Base-by-base conservation (phyloP, 2,888 invertebrate genomes). In the Lottia gigantea region DNA sequence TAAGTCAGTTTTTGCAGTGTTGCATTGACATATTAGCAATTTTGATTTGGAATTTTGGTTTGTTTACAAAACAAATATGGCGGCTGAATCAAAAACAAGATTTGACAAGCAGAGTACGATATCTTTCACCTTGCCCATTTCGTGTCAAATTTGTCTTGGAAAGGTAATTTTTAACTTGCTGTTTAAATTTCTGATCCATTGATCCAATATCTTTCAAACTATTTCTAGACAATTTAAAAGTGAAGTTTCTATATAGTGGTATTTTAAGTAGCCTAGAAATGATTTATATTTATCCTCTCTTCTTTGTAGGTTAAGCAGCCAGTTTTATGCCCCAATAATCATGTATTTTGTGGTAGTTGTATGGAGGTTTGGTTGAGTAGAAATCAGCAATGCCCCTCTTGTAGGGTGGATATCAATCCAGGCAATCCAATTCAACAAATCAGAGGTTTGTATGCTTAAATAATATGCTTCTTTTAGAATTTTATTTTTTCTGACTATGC, bases 71-170 rank as follows among this genome's bases (percentile, higher is more conserved):
- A 62, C 46, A 45, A 66, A 61, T 25, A 84, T 84, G 84, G 82
- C 83, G 82, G 78, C 80, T 46, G 80, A 79, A 64, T 73, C 73
- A 68, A 80, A 78, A 71, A 75, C 81, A 78, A 80, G 78, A 81
- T 71, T 71, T 66, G 79, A 80, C 82, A 82, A 78, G 81, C 74
- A 75, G 26, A 72, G 74, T 62, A 79, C 83, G 49, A 76, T 85
- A 47, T 78, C 85, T 15, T 85, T 85, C 73, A 86, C 86, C 11
- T 76, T 87, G 69, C 86, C 86, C 2, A 82, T 87, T 67, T 84
- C 85, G 7, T 87, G 86, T 76, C 86, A 86, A 73, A 84, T 87
- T 49, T 87, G 87, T 73, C 75, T 87, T n/a, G 86, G 86, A 79
- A 86, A 86, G 83, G 87, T 86, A 74, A 68, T 65, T 63, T 66